These are phyloP conservation scores for Trachelus tabidus DNA, from an alignment of 2,888 invertebrate species.

Conservation along the genomic window DNA sequence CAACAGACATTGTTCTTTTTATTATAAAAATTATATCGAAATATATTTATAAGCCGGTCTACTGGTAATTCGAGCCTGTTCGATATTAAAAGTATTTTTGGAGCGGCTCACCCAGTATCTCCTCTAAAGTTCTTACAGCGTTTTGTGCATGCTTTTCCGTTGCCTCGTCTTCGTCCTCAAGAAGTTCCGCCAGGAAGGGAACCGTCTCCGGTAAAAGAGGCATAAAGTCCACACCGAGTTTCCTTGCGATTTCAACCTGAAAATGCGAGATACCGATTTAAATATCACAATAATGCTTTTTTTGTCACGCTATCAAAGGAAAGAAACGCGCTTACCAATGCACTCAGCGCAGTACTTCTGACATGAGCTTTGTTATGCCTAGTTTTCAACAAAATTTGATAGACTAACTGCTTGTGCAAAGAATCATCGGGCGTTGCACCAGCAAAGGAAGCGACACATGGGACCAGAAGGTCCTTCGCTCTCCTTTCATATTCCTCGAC, in stretches of 20 bases:
- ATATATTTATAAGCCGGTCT: neutral
- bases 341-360: constrained; percentile 59
- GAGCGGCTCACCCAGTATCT: constrained; percentile 88
- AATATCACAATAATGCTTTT: neutral
- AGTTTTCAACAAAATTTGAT: constrained; percentile 89
- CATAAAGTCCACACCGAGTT: constrained; percentile 89
- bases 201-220: constrained; percentile 92
- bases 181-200: constrained; percentile 91
- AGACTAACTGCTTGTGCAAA: constrained; percentile 90
- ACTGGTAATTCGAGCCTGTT: neutral
- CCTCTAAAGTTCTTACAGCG: constrained; percentile 86
- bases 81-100: constrained; percentile 82
- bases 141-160: constrained; percentile 85
- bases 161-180: constrained; percentile 88
- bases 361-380: constrained; percentile 81
- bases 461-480: constrained; percentile 74
- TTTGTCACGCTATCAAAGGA: neutral
- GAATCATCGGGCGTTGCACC: constrained; percentile 86
- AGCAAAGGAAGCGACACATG: constrained; percentile 85
- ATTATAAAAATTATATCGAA: neutral
- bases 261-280: neutral
- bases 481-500: constrained; percentile 72
- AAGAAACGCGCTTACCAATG: constrained; percentile 42
- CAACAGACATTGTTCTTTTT: neutral
- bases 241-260: constrained; percentile 79